Conservation (phyloP, 1,140 invertebrate genomes). For the Habropoda laboriosa region DNA sequence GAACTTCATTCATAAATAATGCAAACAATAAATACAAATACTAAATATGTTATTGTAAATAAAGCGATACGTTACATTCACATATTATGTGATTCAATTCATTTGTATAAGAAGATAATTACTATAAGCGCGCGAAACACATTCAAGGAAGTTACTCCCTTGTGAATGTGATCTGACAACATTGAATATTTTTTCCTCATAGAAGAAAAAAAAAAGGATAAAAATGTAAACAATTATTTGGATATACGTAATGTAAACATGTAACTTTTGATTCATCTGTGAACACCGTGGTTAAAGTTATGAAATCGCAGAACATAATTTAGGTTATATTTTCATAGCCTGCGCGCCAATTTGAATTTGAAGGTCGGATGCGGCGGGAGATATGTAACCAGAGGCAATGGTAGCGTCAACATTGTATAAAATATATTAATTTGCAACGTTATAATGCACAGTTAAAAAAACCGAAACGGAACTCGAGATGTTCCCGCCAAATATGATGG, state of each 20-base stretch:
- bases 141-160: slow-evolving; percentile 16
- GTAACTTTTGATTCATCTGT: background rate
- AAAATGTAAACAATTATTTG: background rate
- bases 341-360: slow-evolving; percentile 80
- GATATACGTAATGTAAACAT: slow-evolving; percentile 20
- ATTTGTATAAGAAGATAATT: background rate
- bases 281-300: slow-evolving; percentile 11
- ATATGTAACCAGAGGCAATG: slow-evolving; percentile 36
- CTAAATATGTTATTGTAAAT: background rate
- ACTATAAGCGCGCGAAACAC: slow-evolving; percentile 6
- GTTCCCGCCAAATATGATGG: slow-evolving; percentile 67
- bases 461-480: background rate
- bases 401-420: slow-evolving; percentile 30
- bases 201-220: background rate
- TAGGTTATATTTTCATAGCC: slow-evolving; percentile 76
- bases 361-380: slow-evolving; percentile 76
- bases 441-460: background rate
- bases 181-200: background rate
- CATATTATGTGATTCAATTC: background rate
- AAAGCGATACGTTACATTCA: background rate
- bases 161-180: background rate
- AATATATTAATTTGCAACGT: slow-evolving; percentile 1
- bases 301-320: slow-evolving; percentile 41
- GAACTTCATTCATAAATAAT: background rate
- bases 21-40: background rate